These are phyloP conservation scores for Rhineura floridana DNA, from an alignment of 2,113 vertebrate genomes.

Conservation along the genomic window DNA sequence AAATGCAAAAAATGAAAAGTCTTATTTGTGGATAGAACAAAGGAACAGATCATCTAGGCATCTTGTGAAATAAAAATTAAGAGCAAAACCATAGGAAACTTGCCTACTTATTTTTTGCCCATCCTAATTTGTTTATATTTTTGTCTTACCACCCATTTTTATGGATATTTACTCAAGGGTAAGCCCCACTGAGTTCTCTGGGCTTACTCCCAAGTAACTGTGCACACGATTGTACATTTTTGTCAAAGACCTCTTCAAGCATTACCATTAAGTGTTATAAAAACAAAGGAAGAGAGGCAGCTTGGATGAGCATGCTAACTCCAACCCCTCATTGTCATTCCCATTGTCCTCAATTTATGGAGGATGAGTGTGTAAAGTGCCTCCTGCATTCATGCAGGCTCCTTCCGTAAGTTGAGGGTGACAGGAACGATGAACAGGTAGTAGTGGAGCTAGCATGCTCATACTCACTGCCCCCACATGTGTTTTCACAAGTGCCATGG, in stretches of 20 bases:
- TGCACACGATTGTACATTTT: background rate
- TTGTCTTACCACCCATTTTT: background rate
- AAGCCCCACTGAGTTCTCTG: background rate
- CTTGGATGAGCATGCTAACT: too few species aligned
- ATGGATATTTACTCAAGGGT: background rate
- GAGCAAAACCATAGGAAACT: background rate
- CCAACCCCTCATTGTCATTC: too few species aligned
- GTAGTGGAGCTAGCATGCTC: too few species aligned
- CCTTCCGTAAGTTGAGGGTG: too few species aligned
- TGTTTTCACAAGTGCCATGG: too few species aligned
- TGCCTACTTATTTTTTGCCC: constrained; percentile 2
- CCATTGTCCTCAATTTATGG: too few species aligned
- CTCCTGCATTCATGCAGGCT: too few species aligned
- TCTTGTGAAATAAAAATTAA: background rate
- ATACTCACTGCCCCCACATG: too few species aligned
- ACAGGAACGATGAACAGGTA: too few species aligned
- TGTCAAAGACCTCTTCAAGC: background rate
- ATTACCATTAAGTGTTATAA: too few species aligned
- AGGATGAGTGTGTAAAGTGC: too few species aligned
- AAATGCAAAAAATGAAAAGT: background rate
- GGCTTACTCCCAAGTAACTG: background rate
- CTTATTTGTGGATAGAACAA: background rate
- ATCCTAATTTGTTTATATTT: constrained; percentile 16
- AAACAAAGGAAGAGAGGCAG: too few species aligned
- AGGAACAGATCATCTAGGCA: constrained; percentile 7